Evolutionary conservation across 2,888 invertebrate genomes (phyloP), one percentile per base, ranked within the genome.

Genomic region (Eurytoma californica): DNA sequence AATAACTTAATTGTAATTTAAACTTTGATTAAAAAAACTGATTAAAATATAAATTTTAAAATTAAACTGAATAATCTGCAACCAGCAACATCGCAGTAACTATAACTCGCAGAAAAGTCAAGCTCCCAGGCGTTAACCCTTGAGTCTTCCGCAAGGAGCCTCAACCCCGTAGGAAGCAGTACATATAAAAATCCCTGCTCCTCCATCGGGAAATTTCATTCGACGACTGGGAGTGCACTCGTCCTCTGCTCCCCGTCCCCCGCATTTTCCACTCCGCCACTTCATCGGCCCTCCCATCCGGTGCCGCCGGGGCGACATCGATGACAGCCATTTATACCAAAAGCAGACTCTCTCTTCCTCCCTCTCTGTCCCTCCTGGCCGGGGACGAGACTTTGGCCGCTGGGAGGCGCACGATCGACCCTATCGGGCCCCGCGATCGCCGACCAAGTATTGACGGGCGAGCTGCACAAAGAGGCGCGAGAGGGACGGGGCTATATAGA

Each of bases 301-400:
- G 63, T 82, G 82, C 84, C 83, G 18, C 39, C 47, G 63, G 53
- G 53, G 7, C 82, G 84, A 83, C 85, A 85, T 86, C 86, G 83
- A 86, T 85, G 85, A 84, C 85, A 84, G 39, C 82, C 83, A 83
- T 84, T 84, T 84, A 39, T 39, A 82, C 81, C 80, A 81, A 82
- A 39, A 81, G 79, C 72, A 72, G 58, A 65, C 68, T 79, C 85
- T 39, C 39, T 9, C 39, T 7, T 9, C 1, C 39, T 39, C 39
- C 9, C 39, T 39, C 39, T 39, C 39, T 9, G 9, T 20, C 24
- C 53, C 4, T 65, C n/a, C 57, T 0, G 58, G 20, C 3, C 39
- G 57, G n/a, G 16, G 65, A 66, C 47, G 57, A 66, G 57, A 57
- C 61, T 39, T 61, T 58, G 61, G 24, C 53, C 49, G 49, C 51